Conservation (phyloP, 2,888 invertebrate genomes). For the Polymixis lichenea region DNA sequence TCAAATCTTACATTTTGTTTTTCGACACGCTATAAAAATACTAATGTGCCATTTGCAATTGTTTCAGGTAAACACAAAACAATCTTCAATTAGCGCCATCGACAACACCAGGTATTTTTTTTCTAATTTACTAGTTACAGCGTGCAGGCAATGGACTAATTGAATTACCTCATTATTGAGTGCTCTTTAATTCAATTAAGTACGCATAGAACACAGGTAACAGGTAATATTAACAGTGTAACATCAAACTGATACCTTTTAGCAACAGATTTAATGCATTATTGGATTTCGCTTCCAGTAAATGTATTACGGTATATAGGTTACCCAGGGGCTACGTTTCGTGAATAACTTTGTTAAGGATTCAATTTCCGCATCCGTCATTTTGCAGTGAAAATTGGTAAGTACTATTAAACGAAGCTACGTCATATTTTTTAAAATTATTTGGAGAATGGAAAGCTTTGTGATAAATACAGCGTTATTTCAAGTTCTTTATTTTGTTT, state of each 20-base stretch:
- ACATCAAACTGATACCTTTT: slow-evolving; percentile 43
- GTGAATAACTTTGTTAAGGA: slow-evolving; percentile 24
- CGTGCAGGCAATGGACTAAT: slow-evolving; percentile 63
- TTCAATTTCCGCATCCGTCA: slow-evolving; percentile 14
- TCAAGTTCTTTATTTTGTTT: background rate
- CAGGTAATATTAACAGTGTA: slow-evolving; percentile 30
- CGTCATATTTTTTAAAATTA: background rate
- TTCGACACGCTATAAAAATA: background rate
- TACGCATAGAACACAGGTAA: slow-evolving; percentile 20
- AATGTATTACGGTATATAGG: slow-evolving; percentile 14
- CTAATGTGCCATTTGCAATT: slow-evolving; percentile 51
- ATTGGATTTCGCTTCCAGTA: slow-evolving; percentile 38
- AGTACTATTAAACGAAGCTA: background rate
- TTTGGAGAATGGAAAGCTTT: background rate
- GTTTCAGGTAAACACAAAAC: slow-evolving; percentile 67
- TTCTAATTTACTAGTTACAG: slow-evolving; percentile 44
- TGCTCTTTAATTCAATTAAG: slow-evolving; percentile 75
- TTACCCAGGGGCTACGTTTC: background rate
- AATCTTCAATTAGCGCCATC: slow-evolving; percentile 32
- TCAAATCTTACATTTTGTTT: background rate
- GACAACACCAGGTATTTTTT: slow-evolving; percentile 46
- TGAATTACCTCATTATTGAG: slow-evolving; percentile 71
- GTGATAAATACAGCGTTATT: background rate
- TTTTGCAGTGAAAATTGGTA: background rate
- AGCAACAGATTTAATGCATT: slow-evolving; percentile 37